A percentile compares a stretch with the other conserved stretches of the same genome.
Evolutionary conservation across 2,113 vertebrate species (phyloP).

Genomic region (Tachysurus fulvidraco): DNA sequence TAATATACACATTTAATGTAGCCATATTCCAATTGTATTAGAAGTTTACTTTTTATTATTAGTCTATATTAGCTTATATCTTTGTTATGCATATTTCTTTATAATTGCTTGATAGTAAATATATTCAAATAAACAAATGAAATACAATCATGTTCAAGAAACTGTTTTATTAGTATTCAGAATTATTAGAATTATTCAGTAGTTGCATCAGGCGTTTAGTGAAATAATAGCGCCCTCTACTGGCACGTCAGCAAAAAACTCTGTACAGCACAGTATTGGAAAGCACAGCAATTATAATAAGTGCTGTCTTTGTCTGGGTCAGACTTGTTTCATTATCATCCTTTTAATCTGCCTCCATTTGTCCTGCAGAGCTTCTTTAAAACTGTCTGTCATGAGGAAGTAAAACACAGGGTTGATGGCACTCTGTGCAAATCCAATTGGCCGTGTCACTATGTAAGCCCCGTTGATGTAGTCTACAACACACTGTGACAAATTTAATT

Average conservation of each 20-base stretch:
- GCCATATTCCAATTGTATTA: too few species aligned
- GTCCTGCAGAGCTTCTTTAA: slow-evolving; percentile 60
- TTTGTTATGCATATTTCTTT: background rate
- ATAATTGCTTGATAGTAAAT: background rate
- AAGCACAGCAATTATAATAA: background rate
- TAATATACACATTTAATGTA: too few species aligned
- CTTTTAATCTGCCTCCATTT: slow-evolving; percentile 58
- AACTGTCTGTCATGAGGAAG: slow-evolving; percentile 87
- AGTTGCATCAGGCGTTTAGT: background rate
- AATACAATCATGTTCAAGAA: background rate
- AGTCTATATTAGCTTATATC: background rate
- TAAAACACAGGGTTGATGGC: slow-evolving; percentile 87
- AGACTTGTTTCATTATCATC: slow-evolving; percentile 2
- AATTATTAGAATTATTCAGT: background rate
- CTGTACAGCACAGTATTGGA: background rate
- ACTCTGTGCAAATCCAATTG: slow-evolving; percentile 84
- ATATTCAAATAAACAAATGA: background rate
- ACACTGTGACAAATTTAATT: fast-evolving
- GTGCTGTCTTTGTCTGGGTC: background rate
- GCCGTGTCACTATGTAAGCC: slow-evolving; percentile 66
- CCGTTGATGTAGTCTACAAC: slow-evolving; percentile 53
- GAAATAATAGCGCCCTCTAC: background rate
- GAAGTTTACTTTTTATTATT: too few species aligned
- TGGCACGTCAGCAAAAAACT: background rate
- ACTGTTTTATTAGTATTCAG: background rate